Base-by-base conservation (phyloP, 2,888 invertebrate species). In the Nipponacmea schrenckii region DNA sequence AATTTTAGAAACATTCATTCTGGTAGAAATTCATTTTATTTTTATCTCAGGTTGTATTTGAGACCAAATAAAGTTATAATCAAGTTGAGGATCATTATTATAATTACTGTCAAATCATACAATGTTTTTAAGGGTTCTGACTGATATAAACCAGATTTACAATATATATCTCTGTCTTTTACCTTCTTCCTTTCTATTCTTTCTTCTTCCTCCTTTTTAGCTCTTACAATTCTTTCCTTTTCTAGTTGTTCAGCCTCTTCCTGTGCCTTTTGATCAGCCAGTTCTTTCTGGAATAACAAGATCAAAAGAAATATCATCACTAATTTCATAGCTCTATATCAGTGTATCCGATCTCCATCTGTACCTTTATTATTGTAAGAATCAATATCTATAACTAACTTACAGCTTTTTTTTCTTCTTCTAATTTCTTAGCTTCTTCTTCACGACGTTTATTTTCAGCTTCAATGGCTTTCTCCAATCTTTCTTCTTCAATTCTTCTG, bases 201-300 rank as follows among this genome's bases (percentile, higher is more conserved):
- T 88, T 97, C 97, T 86, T 94, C 94, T 89, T 97, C 97, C 88
- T 97, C 97, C 80, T 93, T 93, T 85, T 93, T 93, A 75, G 94
- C 91, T 74, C 93, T 92, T 88, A 96, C 95, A 69, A 94, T 94
- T 88, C 94, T 93, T 89, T 96, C 96, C 78, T 93, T 91, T 84
- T 95, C 93, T 88, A 93, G 91, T 81, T 92, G 83, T 69, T 90
- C 89, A 24, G 88, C 88, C 71, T 89, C 88, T 68, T 88, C 87
- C 64, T 85, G 86, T 10, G 88, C 87, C 79, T 87, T 88, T 74
- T 73, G 79, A 66, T 96, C 96, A 0, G 95, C 95, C 87, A 95
- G 95, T 89, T 96, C 96, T 71, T 82, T 85, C 87, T 86, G 79
- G 26, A 64, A 68, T 14, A 26, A 45, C 17, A 44, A 63, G 8